Percentiles rank a stretch among this genome's conserved stretches.
Evolutionary conservation across 2,888 invertebrate species (phyloP).

Genomic region (Rutpela maculata): DNA sequence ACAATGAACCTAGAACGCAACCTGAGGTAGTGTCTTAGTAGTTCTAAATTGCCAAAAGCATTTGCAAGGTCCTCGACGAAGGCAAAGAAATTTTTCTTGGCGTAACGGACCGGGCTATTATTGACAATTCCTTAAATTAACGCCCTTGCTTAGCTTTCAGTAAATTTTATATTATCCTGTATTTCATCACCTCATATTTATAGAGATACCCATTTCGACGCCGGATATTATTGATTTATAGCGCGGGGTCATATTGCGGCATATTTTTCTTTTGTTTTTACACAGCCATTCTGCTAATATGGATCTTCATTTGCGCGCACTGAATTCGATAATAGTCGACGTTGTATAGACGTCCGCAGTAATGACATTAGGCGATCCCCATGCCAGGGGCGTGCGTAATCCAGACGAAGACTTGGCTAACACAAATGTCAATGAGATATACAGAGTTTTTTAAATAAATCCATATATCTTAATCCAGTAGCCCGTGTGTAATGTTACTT

Average conservation of each 20-base stretch:
- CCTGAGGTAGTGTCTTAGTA: no score
- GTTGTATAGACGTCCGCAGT: background rate
- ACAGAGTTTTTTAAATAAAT: no score
- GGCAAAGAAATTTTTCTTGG: background rate
- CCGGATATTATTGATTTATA: constrained; percentile 5
- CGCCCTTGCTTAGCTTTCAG: background rate
- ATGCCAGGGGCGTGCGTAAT: background rate
- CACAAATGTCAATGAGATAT: no score
- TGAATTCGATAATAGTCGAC: background rate
- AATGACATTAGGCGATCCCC: background rate
- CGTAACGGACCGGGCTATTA: background rate
- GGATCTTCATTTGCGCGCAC: constrained; percentile 7
- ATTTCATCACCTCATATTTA: background rate
- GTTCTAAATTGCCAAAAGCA: no score
- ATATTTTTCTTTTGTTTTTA: constrained; percentile 27
- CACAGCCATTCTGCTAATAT: constrained; percentile 2
- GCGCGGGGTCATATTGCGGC: background rate
- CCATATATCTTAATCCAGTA: no score
- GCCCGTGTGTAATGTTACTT: no score
- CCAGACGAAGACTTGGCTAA: background rate
- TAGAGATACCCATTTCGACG: background rate
- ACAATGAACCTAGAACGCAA: no score
- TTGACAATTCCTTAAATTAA: background rate
- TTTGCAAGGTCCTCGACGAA: no score
- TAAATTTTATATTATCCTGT: background rate